Base-by-base conservation (phyloP, 2,888 invertebrate species). In the Disparrhopalites patrizii region DNA sequence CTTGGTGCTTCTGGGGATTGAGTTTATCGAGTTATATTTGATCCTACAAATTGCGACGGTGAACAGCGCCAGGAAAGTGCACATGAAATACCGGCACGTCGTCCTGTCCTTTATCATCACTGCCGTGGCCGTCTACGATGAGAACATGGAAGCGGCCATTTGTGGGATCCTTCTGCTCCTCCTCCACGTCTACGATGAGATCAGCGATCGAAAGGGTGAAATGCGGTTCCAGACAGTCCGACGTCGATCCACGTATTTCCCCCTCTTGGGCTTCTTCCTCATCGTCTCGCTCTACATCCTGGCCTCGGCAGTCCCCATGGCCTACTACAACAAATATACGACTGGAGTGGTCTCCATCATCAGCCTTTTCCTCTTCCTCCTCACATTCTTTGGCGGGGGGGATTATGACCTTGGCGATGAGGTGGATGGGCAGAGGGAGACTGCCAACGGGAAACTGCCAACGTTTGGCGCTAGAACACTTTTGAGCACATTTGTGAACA, bases 181-280 rank as follows among this genome's bases (percentile, higher is more conserved):
- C n/a, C n/a, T 43, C 4, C 43, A 43, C 43, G 20, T 43, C 43
- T 43, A 43, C 43, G 43, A 43, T 43, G 43, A 43, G n/a, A 43
- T 43, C 7, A 43, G n/a, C n/a, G n/a, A 15, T 43, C 43, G n/a
- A n/a, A 43, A 10, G 5, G n/a, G n/a, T n/a, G n/a, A n/a, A n/a
- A n/a, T n/a, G n/a, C n/a, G n/a, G n/a, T n/a, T n/a, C n/a, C n/a
- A n/a, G n/a, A n/a, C n/a, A n/a, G n/a, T n/a, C n/a, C n/a, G n/a
- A n/a, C n/a, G n/a, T n/a, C n/a, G n/a, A n/a, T n/a, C n/a, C n/a
- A n/a, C n/a, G n/a, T n/a, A n/a, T n/a, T n/a, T n/a, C n/a, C n/a
- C n/a, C n/a, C n/a, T n/a, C n/a, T n/a, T n/a, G n/a, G n/a, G n/a
- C n/a, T n/a, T n/a, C n/a, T n/a, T n/a, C n/a, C n/a, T n/a, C n/a